Evolutionary conservation across 2,113 vertebrate species (phyloP).

Genomic region (Bothrops jararaca): DNA sequence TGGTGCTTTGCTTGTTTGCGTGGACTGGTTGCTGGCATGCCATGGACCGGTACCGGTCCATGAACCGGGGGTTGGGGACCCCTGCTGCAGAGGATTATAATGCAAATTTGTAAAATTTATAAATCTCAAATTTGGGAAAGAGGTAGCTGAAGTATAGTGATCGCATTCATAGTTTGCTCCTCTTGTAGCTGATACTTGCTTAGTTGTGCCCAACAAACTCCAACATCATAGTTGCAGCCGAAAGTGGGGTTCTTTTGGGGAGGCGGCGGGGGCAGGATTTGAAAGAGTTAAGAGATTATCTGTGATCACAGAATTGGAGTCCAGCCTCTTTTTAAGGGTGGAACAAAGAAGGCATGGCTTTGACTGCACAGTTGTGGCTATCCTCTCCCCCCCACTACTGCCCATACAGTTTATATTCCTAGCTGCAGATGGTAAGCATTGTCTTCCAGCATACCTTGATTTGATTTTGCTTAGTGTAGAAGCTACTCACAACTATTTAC

Average conservation of each 20-base stretch:
- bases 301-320: background rate
- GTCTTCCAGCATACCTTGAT: background rate
- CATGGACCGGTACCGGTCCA: too few species aligned
- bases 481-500: background rate
- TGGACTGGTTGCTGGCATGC: too few species aligned
- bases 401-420: background rate
- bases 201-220: background rate
- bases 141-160: background rate
- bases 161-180: background rate
- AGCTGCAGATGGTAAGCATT: background rate
- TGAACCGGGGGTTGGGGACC: too few species aligned
- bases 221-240: background rate
- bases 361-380: background rate
- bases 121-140: background rate
- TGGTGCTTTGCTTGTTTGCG: too few species aligned
- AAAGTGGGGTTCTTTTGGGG: background rate
- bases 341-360: background rate
- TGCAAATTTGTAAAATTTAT: background rate
- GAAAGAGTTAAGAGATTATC: background rate
- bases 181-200: background rate
- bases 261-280: background rate
- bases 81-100: background rate
- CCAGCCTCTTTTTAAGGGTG: background rate
- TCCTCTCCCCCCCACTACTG: background rate
- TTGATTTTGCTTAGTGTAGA: background rate